These are phyloP conservation scores for Vireo griseus DNA, from an alignment of 2,797 vertebrate species.

Conservation along the genomic window DNA sequence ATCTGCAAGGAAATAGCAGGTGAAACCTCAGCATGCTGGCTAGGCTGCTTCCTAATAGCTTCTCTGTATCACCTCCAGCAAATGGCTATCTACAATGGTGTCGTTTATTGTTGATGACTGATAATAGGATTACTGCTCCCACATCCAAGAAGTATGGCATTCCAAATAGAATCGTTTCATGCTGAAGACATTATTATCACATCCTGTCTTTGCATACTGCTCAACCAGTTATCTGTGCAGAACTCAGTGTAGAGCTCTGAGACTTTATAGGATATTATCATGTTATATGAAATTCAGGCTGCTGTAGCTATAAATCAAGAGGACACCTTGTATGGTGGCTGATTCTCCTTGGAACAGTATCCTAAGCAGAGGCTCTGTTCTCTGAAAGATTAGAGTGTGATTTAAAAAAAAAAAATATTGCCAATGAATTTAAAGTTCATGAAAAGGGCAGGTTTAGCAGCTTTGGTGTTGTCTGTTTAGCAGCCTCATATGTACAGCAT, in stretches of 20 bases:
- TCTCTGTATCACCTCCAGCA: constrained; percentile 40
- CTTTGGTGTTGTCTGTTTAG: not conserved
- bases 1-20: constrained; percentile 12
- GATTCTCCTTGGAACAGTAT: constrained; percentile 36
- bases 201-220: constrained; percentile 13
- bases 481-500: not conserved
- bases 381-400: not conserved
- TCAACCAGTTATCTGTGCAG: constrained; percentile 38
- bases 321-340: not conserved
- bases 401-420: constrained; percentile 13
- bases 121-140: constrained; percentile 54
- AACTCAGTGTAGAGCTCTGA: not conserved
- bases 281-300: constrained; percentile 42
- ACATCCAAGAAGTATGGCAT: constrained; percentile 4
- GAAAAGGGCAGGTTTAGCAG: not conserved
- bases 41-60: constrained; percentile 39
- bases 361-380: constrained; percentile 26
- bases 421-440: constrained; percentile 3
- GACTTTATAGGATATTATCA: constrained; percentile 28
- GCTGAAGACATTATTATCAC: constrained; percentile 26
- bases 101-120: constrained; percentile 53
- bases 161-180: constrained; percentile 23
- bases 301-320: constrained; percentile 58
- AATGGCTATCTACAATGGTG: constrained; percentile 11
- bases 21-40: constrained; percentile 2